Percentiles rank a stretch among this genome's conserved stretches.
Evolutionary conservation across 2,888 invertebrate species (phyloP).

Genomic region (Steinernema hermaphroditum): DNA sequence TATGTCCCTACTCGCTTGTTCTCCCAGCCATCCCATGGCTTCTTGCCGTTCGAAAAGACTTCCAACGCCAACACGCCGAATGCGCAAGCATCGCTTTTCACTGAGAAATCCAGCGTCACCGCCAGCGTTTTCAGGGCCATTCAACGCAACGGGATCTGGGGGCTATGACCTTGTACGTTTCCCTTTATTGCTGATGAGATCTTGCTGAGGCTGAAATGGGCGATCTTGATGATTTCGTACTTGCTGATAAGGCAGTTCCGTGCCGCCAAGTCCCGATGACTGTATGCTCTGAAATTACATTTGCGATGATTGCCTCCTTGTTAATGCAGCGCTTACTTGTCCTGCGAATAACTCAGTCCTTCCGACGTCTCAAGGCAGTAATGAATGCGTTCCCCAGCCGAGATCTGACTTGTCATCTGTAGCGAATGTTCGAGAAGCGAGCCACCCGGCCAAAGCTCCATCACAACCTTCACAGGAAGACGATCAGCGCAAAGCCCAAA

Average conservation of each 20-base stretch:
- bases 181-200: slow-evolving; percentile 34
- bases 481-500: slow-evolving; percentile 96
- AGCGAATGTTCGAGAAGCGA: slow-evolving; percentile 44
- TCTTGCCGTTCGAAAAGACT: slow-evolving; percentile 42
- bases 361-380: slow-evolving; percentile 71
- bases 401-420: slow-evolving; percentile 22
- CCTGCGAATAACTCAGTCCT: slow-evolving; percentile 92
- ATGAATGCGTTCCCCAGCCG: slow-evolving; percentile 32
- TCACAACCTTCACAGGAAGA: slow-evolving; percentile 97
- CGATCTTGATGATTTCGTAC: slow-evolving; percentile 60
- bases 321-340: slow-evolving; percentile 15
- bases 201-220: slow-evolving; percentile 63
- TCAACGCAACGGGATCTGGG: slow-evolving; percentile 40
- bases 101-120: slow-evolving; percentile 44
- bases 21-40: slow-evolving; percentile 45
- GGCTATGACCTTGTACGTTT: slow-evolving; percentile 2
- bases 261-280: slow-evolving; percentile 83
- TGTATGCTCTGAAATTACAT: slow-evolving; percentile 74
- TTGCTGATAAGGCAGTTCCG: slow-evolving; percentile 75
- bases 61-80: slow-evolving; percentile 27
- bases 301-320: not conserved
- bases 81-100: slow-evolving; percentile 49
- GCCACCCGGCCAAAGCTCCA: slow-evolving; percentile 80
- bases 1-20: slow-evolving; percentile 39
- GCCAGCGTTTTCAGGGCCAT: slow-evolving; percentile 54